A percentile compares a stretch with the other conserved stretches of the same genome.
Conservation (phyloP, 2,113 vertebrate genomes). For the Bothrops jararaca region DNA sequence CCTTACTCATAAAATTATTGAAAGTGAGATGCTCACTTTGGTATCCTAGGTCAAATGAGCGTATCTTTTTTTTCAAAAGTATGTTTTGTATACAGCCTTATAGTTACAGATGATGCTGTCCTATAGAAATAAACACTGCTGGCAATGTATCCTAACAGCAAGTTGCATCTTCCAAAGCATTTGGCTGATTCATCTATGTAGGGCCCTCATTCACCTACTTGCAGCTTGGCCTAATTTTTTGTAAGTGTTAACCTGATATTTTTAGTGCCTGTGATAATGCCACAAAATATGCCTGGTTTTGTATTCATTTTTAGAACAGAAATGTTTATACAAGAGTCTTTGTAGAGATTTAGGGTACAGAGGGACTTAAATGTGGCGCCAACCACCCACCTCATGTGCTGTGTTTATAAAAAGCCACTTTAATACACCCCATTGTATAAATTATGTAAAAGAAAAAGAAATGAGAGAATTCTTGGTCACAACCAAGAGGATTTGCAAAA, state of each 20-base stretch:
- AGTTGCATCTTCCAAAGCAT: not conserved
- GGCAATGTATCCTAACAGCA: not conserved
- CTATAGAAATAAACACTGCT: not conserved
- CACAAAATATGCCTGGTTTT: constrained; percentile 54
- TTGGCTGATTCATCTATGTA: constrained; percentile 5
- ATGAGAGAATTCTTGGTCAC: constrained; percentile 60
- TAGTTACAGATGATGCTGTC: not conserved
- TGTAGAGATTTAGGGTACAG: constrained; percentile 66
- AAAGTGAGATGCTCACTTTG: not conserved
- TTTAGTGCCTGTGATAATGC: constrained; percentile 44
- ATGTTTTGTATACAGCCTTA: not conserved
- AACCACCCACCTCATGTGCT: constrained; percentile 57
- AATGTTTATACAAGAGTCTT: constrained; percentile 68
- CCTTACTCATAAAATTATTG: not conserved
- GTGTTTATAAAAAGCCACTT: constrained; percentile 68
- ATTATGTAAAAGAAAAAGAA: constrained; percentile 65
- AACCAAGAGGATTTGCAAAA: constrained; percentile 67
- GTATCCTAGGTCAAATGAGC: not conserved
- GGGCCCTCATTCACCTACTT: constrained; percentile 39
- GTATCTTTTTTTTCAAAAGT: not conserved
- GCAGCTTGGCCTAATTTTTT: constrained; percentile 44
- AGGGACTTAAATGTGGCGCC: constrained; percentile 43
- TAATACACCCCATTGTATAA: constrained; percentile 61
- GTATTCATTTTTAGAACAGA: constrained; percentile 65
- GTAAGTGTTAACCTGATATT: constrained; percentile 38